These are phyloP conservation scores for Platerodrilus igneus DNA, from an alignment of 2,888 invertebrate species.

Conservation along the genomic window DNA sequence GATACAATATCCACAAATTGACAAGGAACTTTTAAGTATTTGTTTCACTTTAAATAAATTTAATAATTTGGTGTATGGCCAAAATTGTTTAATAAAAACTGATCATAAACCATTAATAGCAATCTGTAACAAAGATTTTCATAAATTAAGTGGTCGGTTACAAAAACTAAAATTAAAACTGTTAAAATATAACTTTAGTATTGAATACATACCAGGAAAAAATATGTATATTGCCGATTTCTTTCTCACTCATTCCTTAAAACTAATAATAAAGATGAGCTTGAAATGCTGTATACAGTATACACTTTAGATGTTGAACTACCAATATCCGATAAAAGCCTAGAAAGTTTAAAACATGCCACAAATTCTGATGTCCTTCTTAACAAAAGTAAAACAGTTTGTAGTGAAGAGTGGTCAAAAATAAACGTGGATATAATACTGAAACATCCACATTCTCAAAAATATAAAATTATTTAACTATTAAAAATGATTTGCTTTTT, in stretches of 20 bases:
- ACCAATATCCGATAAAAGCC: too few species aligned
- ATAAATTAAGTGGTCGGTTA: slow-evolving; percentile 21
- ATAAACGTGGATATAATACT: too few species aligned
- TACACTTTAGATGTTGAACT: too few species aligned
- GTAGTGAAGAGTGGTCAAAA: too few species aligned
- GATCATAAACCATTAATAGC: slow-evolving; percentile 27
- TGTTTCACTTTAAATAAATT: slow-evolving; percentile 23
- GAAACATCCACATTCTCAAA: too few species aligned
- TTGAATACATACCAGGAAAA: slow-evolving; percentile 25
- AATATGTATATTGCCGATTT: slow-evolving; percentile 25
- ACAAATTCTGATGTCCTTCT: too few species aligned
- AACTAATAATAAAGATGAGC: slow-evolving; percentile 7
- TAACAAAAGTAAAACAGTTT: too few species aligned
- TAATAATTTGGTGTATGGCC: slow-evolving; percentile 28
- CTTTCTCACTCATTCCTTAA: slow-evolving; percentile 12
- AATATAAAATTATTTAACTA: too few species aligned
- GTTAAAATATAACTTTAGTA: slow-evolving; percentile 25
- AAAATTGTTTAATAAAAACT: slow-evolving; percentile 19
- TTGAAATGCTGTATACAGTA: slow-evolving; percentile 8
- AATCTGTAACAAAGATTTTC: slow-evolving; percentile 27
- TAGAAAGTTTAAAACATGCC: too few species aligned
- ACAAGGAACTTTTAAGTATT: slow-evolving; percentile 28
- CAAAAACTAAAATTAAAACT: slow-evolving; percentile 31
- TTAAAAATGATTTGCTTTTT: too few species aligned
- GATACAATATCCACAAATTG: too few species aligned